A percentile compares a stretch with the other conserved stretches of the same genome.
phyloP scores from a whole-genome alignment of 2,797 vertebrate species.

The Hirundo rustica region DNA sequence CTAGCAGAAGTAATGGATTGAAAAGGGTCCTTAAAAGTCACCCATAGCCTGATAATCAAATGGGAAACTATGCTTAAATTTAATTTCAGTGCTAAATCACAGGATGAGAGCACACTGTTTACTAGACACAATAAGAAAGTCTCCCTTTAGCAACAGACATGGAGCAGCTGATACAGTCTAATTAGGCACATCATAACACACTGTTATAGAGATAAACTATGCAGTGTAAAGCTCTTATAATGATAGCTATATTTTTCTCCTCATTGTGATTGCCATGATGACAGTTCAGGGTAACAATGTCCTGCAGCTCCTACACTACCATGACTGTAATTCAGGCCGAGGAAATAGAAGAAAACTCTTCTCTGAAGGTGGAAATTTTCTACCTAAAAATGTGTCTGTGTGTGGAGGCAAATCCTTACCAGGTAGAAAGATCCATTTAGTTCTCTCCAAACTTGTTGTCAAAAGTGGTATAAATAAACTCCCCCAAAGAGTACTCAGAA shows the following conservation, averaged over 20 bases:
- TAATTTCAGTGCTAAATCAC: slow-evolving; percentile 72
- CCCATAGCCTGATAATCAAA: slow-evolving; percentile 39
- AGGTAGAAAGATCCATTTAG: not conserved
- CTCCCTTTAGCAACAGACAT: slow-evolving; percentile 36
- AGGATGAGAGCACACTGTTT: slow-evolving; percentile 51
- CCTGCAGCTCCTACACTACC: slow-evolving; percentile 2
- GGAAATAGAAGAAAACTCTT: not conserved
- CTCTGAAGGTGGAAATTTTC: not conserved
- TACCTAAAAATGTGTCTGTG: not conserved
- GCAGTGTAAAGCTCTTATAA: slow-evolving; percentile 62
- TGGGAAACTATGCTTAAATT: slow-evolving; percentile 58
- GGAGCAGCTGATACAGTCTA: slow-evolving; percentile 61
- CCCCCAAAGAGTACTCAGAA: not conserved
- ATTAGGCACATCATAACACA: slow-evolving; percentile 70
- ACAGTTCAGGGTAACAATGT: slow-evolving; percentile 52
- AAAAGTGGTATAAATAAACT: not conserved
- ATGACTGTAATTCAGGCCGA: slow-evolving; percentile 6
- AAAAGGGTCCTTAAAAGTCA: slow-evolving; percentile 36
- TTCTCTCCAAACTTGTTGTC: not conserved
- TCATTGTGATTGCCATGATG: slow-evolving; percentile 50
- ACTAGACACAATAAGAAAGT: slow-evolving; percentile 57
- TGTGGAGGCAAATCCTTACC: not conserved
- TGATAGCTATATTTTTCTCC: slow-evolving; percentile 68
- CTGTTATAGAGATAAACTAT: slow-evolving; percentile 67
- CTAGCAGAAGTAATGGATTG: not conserved